Conservation (phyloP, 2,888 invertebrate species). For the Sinohyriopsis cumingii region DNA sequence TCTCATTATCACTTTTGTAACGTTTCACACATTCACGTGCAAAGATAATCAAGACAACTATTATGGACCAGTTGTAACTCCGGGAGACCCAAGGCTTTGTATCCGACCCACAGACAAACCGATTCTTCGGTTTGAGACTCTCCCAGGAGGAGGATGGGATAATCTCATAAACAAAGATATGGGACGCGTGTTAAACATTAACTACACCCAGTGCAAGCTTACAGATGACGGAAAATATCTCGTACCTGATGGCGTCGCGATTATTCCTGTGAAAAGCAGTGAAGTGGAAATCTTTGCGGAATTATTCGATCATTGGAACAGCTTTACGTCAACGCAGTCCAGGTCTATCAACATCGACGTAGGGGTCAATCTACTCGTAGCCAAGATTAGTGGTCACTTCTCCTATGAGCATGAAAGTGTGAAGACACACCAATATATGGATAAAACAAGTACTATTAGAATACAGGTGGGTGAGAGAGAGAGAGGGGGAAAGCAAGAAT, state of each 20-base stretch:
- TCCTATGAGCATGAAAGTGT: constrained; percentile 35
- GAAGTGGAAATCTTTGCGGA: constrained; percentile 52
- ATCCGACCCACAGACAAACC: not conserved
- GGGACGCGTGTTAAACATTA: constrained; percentile 47
- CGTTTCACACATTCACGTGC: too few relatives aligned
- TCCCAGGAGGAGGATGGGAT: constrained; percentile 64
- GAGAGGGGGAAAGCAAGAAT: too few relatives aligned
- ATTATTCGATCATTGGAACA: constrained; percentile 44
- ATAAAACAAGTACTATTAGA: constrained; percentile 39
- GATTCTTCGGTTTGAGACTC: constrained; percentile 41
- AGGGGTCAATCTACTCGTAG: constrained; percentile 18
- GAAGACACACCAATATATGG: constrained; percentile 35
- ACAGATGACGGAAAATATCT: constrained; percentile 59
- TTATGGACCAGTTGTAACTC: too few relatives aligned
- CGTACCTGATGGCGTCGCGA: constrained; percentile 53
- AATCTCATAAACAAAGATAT: constrained; percentile 57
- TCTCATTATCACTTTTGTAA: too few relatives aligned
- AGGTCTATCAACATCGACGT: constrained; percentile 41
- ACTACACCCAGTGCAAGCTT: constrained; percentile 51
- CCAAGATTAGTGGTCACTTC: constrained; percentile 43
- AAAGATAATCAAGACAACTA: too few relatives aligned
- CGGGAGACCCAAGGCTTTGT: constrained; percentile 28
- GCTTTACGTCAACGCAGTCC: constrained; percentile 46
- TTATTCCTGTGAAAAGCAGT: constrained; percentile 54
- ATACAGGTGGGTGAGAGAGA: constrained; percentile 24